phyloP scores from a whole-genome alignment of 2,113 vertebrate species.

The Cranoglanis bouderius region DNA sequence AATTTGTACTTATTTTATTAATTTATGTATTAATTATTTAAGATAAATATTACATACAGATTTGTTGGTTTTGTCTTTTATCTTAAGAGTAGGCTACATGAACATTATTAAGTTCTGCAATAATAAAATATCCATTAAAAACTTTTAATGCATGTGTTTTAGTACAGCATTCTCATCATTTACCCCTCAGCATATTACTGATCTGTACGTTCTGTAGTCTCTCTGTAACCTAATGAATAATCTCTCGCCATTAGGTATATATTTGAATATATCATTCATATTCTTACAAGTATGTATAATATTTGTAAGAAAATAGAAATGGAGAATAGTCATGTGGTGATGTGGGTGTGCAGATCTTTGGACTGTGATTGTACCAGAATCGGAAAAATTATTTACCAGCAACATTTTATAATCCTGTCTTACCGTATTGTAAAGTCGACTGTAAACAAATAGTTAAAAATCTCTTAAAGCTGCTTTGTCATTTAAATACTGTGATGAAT shows the following conservation, averaged over 20 bases:
- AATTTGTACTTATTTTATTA: not conserved
- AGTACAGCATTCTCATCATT: too few species aligned
- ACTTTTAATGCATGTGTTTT: too few species aligned
- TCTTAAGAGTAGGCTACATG: too few species aligned
- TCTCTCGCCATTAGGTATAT: not conserved
- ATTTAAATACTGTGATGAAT: not conserved
- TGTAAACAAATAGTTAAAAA: not conserved
- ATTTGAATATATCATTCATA: too few species aligned
- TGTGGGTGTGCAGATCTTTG: not conserved
- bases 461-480: not conserved
- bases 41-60: not conserved
- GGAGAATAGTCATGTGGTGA: not conserved
- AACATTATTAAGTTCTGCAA: not conserved
- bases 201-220: not conserved
- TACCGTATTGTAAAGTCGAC: not conserved
- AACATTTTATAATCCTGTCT: not conserved
- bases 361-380: not conserved
- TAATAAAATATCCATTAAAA: not conserved
- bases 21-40: not conserved
- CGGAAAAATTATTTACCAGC: not conserved
- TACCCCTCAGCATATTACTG: too few species aligned
- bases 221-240: too few species aligned
- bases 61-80: not conserved
- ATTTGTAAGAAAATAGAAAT: not conserved
- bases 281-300: too few species aligned